Base-by-base conservation (phyloP, 2,113 vertebrate species). In the Macrotis lagotis region DNA sequence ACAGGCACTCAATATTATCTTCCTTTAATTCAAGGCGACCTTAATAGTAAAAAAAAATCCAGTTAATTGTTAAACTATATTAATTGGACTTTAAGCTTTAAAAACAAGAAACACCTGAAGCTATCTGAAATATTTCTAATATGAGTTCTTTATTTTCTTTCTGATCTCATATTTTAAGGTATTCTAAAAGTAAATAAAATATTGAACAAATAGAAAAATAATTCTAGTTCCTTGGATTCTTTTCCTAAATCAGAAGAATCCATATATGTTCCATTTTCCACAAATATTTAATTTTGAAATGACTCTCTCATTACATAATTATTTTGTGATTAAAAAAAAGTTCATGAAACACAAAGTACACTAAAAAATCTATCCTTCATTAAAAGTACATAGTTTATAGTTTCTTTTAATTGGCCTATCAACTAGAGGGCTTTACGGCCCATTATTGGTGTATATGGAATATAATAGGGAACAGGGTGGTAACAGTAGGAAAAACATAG, bases 21-120 rank as follows among this genome's bases (percentile, higher is more conserved):
- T 99, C 99, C 97, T 99, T 99, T 97, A 99, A 98, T 98, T 99
- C 99, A 91, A 99, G 99, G 91, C 99, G 99, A 90, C 99, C 99
- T 99, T 97, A 94, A 50, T 93, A 48, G 93, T 88, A 55, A 94
- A 94, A 96, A 98, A 94, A 97, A 95, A 96, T 53, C 22, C 90
- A 59, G 91, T 97, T 90, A 97, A 74, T 94, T 89, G 55, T 0
- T 37, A 66, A 94, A 92, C 48, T 50, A 53, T 37, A 90, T 49
- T 55, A 91, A 48, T n/a, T 51, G 8, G 25, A 25, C 6, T 50
- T 50, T 92, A 50, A 93, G 59, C 59, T 91, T 95, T 92, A 91
- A 96, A 94, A 83, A 22, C 6, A 83, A 83, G 3, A 37, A 93
- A 89, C 90, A 66, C 92, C n/a, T 90, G 47, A 89, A 93, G 52